A percentile compares a stretch with the other conserved stretches of the same genome.
These are phyloP conservation scores for Eriosoma lanigerum DNA, from an alignment of 1,140 invertebrate species.

Conservation along the genomic window DNA sequence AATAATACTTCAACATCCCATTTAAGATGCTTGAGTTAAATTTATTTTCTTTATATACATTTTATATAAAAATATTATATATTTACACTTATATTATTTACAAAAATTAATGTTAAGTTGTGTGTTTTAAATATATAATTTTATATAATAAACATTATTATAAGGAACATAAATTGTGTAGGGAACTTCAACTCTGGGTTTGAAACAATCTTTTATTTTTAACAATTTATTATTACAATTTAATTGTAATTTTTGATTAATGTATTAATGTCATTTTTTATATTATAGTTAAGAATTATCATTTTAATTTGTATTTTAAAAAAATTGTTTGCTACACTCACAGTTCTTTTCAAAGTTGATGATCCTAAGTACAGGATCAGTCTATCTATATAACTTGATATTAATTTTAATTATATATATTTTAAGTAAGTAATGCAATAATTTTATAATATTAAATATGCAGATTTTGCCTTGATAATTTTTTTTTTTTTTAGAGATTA, in stretches of 20 bases:
- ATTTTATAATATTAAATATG: background rate
- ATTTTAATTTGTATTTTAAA: no score
- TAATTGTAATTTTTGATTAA: no score
- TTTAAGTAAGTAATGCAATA: background rate
- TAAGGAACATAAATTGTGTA: background rate
- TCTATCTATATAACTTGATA: background rate
- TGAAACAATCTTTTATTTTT: no score
- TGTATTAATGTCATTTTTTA: no score
- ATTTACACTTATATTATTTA: background rate
- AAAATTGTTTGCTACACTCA: no score
- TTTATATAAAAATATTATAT: background rate
- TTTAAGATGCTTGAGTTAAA: background rate
- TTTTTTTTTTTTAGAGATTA: background rate
- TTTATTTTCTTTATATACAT: background rate
- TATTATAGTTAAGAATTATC: no score
- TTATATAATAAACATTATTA: background rate
- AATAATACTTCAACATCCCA: conserved; percentile 6
- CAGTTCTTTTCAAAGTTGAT: no score
- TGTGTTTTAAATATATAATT: background rate
- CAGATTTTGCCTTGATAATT: background rate
- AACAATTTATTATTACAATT: no score
- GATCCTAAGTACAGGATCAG: no score
- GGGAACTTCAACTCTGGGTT: no score
- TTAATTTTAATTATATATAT: background rate
- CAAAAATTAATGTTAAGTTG: conserved; percentile 4